Conservation (phyloP, 2,797 vertebrate species). For the Microctenopoma lineatum region DNA sequence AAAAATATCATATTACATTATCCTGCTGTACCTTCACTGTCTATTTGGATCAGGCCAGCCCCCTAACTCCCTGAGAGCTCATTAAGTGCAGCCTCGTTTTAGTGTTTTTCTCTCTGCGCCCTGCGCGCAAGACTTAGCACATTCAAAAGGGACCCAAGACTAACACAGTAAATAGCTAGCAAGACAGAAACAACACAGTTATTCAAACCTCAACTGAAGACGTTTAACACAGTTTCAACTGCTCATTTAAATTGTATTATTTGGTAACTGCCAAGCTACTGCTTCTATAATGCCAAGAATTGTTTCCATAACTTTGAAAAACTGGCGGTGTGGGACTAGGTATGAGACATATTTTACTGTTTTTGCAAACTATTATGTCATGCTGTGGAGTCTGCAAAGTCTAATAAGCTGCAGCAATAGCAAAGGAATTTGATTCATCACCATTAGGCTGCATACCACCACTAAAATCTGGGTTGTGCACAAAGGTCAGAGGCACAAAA, state of each 20-base stretch:
- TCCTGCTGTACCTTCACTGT: constrained; percentile 15
- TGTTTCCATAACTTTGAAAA: background rate
- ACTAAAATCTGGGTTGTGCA: constrained; percentile 37
- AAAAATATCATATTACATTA: constrained; percentile 33
- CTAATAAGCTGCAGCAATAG: constrained; percentile 17
- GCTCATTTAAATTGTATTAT: background rate
- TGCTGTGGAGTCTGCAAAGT: constrained; percentile 14
- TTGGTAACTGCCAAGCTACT: background rate
- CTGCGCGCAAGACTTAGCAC: constrained; percentile 9
- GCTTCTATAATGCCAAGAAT: background rate
- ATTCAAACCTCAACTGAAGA: background rate
- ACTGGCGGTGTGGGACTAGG: background rate
- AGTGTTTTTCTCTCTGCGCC: constrained; percentile 1
- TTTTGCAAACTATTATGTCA: constrained; percentile 34
- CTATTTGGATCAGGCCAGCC: constrained; percentile 1
- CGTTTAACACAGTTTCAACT: constrained; percentile 6
- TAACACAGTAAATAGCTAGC: constrained; percentile 28
- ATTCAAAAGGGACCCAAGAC: constrained; percentile 19
- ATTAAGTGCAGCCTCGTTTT: constrained; percentile 14
- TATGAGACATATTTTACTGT: background rate
- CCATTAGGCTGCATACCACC: constrained; percentile 28
- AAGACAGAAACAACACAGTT: background rate
- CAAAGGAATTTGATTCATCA: constrained; percentile 62
- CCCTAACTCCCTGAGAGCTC: constrained; percentile 5
- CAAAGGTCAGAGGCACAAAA: constrained; percentile 10